Base-by-base conservation (phyloP, 2,797 vertebrate genomes). In the Melanogrammus aeglefinus region DNA sequence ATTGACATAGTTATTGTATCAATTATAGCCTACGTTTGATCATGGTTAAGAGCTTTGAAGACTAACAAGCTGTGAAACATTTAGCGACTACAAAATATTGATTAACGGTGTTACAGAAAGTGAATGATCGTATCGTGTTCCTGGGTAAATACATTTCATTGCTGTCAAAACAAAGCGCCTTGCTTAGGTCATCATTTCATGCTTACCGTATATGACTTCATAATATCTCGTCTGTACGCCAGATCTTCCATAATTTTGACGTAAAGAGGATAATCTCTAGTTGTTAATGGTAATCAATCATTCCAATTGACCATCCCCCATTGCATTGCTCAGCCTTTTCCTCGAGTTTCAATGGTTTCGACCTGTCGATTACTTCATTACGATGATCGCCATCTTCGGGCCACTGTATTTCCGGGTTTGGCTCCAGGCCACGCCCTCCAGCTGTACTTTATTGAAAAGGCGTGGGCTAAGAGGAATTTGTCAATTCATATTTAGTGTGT, bases 191-290 rank as follows among this genome's bases (percentile, higher is more conserved):
- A 21, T 57, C 1, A 18, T 21, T 21, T 57, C 18, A 21, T 21
- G 51, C 18, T 91, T 81, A 94, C 93, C 92, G 87, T 94, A 81
- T 94, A 94, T 2, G 93, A 94, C 29, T 74, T 78, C 63, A 73
- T 80, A 72, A 76, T 78, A 9, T 77, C 71, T 79, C 66, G 24
- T 63, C 1, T 74, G 44, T 69, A 4, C 5, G 82, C 82, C 73
- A 79, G 70, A 1, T 33, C 72, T 0, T 66, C 80, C 91, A 94
- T 92, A 44, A 21, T 84, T 73, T 27, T 75, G 69, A 1, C 18
- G 44, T n/a, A 1, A 57, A 51, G 70, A 51, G 3, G 18, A 57
- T 57, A 57, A 18, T 4, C 51, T 57, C 51, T 57, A 21, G 16
- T 21, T 18, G 16, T 57, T 18, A 6, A 21, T 47, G 44, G 44